Evolutionary conservation across 2,113 vertebrate species (phyloP).

Genomic region (Campylorhamphus procurvoides): DNA sequence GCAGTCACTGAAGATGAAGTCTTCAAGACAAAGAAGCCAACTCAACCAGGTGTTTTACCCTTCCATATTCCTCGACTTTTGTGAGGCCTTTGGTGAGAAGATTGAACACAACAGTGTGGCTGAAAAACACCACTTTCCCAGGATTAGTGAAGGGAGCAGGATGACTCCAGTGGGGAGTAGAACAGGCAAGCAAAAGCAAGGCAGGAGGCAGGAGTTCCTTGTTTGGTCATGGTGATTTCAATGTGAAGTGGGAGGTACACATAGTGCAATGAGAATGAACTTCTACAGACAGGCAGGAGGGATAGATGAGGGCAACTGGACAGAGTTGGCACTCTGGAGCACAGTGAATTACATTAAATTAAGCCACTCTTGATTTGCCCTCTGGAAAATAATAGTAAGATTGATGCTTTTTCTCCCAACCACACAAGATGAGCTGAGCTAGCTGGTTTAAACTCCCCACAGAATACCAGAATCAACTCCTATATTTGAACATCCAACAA

Average conservation of each 20-base stretch:
- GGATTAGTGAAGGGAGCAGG: background rate
- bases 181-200: background rate
- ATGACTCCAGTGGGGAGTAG: background rate
- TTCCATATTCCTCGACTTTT: background rate
- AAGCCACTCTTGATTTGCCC: background rate
- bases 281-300: background rate
- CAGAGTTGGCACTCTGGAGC: background rate
- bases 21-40: background rate
- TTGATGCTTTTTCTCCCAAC: background rate
- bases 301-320: background rate
- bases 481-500: background rate
- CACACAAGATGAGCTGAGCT: background rate
- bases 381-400: background rate
- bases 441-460: background rate
- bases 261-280: background rate
- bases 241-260: background rate
- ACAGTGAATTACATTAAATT: background rate
- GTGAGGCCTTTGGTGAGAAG: background rate
- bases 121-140: background rate
- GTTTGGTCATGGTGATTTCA: background rate
- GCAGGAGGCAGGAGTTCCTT: background rate
- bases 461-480: background rate
- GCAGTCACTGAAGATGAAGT: background rate
- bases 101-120: background rate
- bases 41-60: background rate